Conservation (phyloP, 2,113 vertebrate genomes). For the Peromyscus leucopus region DNA sequence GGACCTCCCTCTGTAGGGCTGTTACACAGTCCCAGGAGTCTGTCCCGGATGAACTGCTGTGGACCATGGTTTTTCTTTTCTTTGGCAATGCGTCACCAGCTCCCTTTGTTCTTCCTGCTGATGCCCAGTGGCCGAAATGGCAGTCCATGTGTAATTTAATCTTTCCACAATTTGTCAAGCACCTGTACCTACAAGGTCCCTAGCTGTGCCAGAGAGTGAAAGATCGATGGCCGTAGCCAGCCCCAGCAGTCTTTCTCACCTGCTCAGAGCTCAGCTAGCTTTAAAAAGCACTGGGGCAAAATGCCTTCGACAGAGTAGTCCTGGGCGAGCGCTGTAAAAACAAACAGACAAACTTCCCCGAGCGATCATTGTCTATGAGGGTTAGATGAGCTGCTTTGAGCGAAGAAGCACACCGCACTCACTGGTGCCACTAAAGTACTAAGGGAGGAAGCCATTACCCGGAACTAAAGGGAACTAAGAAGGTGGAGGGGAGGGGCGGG, state of each 20-base stretch:
- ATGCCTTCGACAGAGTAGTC: no score
- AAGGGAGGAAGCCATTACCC: not conserved
- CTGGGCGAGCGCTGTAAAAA: not conserved
- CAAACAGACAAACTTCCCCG: not conserved
- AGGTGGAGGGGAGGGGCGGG: not conserved
- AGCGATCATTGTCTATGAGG: not conserved
- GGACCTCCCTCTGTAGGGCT: not conserved
- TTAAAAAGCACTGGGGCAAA: not conserved
- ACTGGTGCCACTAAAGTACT: no score
- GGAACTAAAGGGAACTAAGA: not conserved
- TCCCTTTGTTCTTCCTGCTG: not conserved
- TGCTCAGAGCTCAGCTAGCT: not conserved
- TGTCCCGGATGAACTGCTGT: not conserved
- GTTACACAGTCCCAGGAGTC: no score
- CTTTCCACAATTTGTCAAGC: not conserved
- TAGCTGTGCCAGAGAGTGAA: not conserved
- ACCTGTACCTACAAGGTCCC: not conserved
- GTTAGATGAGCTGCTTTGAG: not conserved
- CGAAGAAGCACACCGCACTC: not conserved
- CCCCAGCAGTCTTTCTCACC: not conserved
- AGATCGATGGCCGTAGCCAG: not conserved
- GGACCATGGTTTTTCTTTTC: not conserved
- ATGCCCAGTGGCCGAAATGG: no score
- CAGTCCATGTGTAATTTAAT: not conserved
- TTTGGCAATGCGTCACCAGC: accelerated